phyloP scores from a whole-genome alignment of 2,888 invertebrate genomes.

The Pollenia griseotomentosa region DNA sequence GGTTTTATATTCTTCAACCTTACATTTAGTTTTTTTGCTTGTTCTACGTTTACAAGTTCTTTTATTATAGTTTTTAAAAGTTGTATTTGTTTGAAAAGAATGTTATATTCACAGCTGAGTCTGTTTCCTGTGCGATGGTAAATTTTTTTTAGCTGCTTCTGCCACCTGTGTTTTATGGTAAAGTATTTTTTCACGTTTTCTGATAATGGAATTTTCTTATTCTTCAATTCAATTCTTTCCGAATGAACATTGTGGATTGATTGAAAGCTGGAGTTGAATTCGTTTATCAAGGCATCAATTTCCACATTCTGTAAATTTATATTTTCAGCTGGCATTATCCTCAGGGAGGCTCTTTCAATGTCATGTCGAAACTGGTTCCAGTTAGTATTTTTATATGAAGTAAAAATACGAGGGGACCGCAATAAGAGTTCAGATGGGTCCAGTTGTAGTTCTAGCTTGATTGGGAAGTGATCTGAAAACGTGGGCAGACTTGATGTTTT shows the following conservation, averaged over 20 bases:
- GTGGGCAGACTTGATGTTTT: background rate
- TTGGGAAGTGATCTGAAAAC: background rate
- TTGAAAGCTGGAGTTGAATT: too few species aligned
- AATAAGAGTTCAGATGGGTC: background rate
- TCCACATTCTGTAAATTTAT: too few species aligned
- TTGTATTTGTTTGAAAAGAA: conserved; percentile 15
- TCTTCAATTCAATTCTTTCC: too few species aligned
- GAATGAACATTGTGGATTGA: too few species aligned
- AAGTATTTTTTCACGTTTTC: background rate
- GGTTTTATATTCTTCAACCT: too few species aligned
- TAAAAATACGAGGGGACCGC: background rate
- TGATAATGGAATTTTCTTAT: background rate
- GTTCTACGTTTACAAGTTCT: background rate
- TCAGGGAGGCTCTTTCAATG: background rate
- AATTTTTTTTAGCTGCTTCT: background rate
- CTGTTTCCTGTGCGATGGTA: background rate
- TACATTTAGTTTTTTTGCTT: background rate
- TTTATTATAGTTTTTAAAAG: conserved; percentile 14
- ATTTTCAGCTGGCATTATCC: background rate
- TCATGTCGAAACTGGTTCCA: background rate
- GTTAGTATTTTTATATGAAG: conserved; percentile 35
- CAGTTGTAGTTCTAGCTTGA: background rate
- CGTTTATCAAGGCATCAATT: too few species aligned
- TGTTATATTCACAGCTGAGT: background rate
- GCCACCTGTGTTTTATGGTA: background rate